A percentile compares a stretch with the other conserved stretches of the same genome.
Evolutionary conservation across 1,140 invertebrate species (phyloP).

Genomic region (Sitodiplosis mosellana): DNA sequence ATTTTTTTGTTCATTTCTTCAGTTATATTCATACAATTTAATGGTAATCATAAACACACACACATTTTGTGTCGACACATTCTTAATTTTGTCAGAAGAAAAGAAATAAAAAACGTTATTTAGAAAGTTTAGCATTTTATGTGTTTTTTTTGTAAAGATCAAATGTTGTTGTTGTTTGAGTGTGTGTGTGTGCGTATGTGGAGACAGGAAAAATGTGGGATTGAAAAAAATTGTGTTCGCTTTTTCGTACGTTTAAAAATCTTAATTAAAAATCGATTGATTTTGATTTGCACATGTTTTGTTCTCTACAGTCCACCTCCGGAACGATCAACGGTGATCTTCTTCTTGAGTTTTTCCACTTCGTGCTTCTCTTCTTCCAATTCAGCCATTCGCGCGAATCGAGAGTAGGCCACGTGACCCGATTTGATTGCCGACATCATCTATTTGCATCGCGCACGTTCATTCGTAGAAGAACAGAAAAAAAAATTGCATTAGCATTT

Average conservation of each 20-base stretch:
- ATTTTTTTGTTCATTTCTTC: no score
- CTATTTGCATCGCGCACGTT: constrained; percentile 26
- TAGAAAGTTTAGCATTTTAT: no score
- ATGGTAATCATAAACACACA: no score
- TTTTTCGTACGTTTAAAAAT: neutral
- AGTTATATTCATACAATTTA: no score
- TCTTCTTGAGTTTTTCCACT: constrained; percentile 47
- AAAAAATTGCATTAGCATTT: no score
- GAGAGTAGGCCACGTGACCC: constrained; percentile 74
- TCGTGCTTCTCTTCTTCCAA: constrained; percentile 69
- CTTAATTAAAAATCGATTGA: neutral
- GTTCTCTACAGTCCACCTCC: constrained; percentile 67
- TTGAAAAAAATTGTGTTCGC: neutral
- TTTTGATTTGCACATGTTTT: neutral
- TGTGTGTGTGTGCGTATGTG: no score
- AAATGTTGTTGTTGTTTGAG: no score
- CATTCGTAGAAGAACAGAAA: neutral
- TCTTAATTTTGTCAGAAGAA: no score
- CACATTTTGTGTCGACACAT: no score
- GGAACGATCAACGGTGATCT: constrained; percentile 79
- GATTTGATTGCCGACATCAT: constrained; percentile 96
- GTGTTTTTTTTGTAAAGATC: no score
- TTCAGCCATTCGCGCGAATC: constrained; percentile 82
- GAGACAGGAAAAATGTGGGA: no score
- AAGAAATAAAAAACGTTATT: no score